A percentile compares a stretch with the other conserved stretches of the same genome.
These are phyloP conservation scores for Orchestia grillus DNA, from an alignment of 1,140 invertebrate genomes.

Conservation along the genomic window DNA sequence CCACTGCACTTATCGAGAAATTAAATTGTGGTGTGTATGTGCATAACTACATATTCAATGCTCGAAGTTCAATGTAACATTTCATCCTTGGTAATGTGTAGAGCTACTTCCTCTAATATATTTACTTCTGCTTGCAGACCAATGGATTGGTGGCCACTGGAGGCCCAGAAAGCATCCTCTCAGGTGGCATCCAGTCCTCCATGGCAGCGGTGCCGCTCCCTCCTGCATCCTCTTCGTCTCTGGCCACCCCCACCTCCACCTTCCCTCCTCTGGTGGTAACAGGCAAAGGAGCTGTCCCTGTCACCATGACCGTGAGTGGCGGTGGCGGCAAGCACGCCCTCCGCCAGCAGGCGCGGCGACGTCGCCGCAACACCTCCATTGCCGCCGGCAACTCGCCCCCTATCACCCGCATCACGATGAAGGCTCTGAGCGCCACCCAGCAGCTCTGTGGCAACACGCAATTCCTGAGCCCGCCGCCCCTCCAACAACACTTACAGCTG, in stretches of 20 bases:
- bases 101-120: neutral
- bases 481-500: neutral
- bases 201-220: neutral
- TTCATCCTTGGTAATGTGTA: neutral
- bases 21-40: too few relatives aligned
- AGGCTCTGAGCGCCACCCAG: conserved; percentile 51
- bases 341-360: conserved; percentile 83
- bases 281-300: neutral
- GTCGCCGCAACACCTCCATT: conserved; percentile 82
- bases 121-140: neutral
- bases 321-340: conserved; percentile 77
- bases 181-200: conserved; percentile 36
- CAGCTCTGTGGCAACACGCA: conserved; percentile 57
- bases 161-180: neutral
- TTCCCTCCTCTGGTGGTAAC: neutral
- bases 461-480: neutral
- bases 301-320: conserved; percentile 32
- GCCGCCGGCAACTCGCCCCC: conserved; percentile 74
- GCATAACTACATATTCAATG: too few relatives aligned
- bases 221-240: neutral
- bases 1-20: too few relatives aligned
- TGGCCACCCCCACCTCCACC: neutral
- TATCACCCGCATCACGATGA: conserved; percentile 67
- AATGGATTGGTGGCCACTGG: conserved; percentile 48
- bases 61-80: too few relatives aligned